phyloP scores from a whole-genome alignment of 1,140 invertebrate genomes.

The Drosophila fuyamai region DNA sequence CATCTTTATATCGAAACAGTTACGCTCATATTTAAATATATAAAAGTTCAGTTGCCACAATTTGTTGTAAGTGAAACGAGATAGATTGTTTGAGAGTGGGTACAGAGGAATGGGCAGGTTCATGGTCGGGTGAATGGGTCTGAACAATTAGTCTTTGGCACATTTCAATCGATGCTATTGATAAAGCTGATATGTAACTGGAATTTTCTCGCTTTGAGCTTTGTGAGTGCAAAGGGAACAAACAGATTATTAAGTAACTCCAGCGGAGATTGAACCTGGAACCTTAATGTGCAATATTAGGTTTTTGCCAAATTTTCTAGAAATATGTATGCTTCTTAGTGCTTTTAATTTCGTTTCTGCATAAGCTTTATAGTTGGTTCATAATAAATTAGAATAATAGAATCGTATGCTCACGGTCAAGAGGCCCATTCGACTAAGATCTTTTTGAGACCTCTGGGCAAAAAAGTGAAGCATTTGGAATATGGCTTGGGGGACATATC shows the following conservation, averaged over 20 bases:
- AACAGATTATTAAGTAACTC: not conserved
- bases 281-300: too few species aligned
- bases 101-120: not conserved
- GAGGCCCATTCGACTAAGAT: not conserved
- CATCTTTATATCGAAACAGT: conserved; percentile 2
- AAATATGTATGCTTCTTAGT: too few species aligned
- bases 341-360: too few species aligned
- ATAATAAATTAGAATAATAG: too few species aligned
- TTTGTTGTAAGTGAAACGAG: conserved; percentile 35
- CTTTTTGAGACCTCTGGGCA: not conserved
- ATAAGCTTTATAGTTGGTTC: too few species aligned
- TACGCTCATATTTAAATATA: conserved; percentile 16
- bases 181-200: conserved; percentile 42
- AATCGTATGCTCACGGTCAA: too few species aligned
- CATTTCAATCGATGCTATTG: conserved; percentile 38
- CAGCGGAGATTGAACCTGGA: not conserved
- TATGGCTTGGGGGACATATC: not conserved
- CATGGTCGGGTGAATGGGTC: not conserved
- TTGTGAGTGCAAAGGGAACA: not conserved
- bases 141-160: conserved; percentile 49
- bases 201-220: conserved; percentile 19
- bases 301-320: too few species aligned
- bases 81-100: conserved; percentile 11
- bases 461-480: too few species aligned
- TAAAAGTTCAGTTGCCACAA: conserved; percentile 47